These are phyloP conservation scores for Candidula unifasciata DNA, from an alignment of 2,888 invertebrate genomes.

Conservation along the genomic window DNA sequence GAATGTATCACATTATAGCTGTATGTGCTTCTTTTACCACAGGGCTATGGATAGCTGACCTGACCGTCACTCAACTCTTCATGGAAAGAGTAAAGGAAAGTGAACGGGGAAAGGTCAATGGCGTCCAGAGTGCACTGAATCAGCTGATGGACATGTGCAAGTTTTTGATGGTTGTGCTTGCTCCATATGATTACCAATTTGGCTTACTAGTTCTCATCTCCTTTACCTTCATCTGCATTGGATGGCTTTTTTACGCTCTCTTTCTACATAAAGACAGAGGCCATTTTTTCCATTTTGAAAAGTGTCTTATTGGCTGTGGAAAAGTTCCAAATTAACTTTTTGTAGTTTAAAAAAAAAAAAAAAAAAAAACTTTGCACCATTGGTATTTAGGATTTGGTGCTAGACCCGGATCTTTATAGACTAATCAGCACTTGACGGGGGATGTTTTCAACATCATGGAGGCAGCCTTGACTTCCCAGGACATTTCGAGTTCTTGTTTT, in stretches of 20 bases:
- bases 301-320: constrained; percentile 39
- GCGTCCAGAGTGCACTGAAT: constrained; percentile 80
- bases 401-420: no score
- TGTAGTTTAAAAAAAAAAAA: no score
- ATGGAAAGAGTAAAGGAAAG: constrained; percentile 79
- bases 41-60: constrained; percentile 81
- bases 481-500: no score
- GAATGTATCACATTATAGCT: neutral
- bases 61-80: constrained; percentile 80
- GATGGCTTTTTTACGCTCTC: constrained; percentile 69
- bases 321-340: neutral
- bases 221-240: constrained; percentile 73
- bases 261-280: constrained; percentile 67
- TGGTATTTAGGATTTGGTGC: no score
- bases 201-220: constrained; percentile 79
- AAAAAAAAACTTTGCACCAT: no score
- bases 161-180: constrained; percentile 79
- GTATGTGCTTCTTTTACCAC: constrained; percentile 40
- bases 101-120: constrained; percentile 80
- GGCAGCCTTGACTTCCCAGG: no score
- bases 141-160: constrained; percentile 80
- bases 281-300: constrained; percentile 68
- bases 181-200: constrained; percentile 79
- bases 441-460: no score
- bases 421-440: no score